These are phyloP conservation scores for Solenopsis fugax DNA, from an alignment of 1,140 invertebrate genomes.

Conservation along the genomic window DNA sequence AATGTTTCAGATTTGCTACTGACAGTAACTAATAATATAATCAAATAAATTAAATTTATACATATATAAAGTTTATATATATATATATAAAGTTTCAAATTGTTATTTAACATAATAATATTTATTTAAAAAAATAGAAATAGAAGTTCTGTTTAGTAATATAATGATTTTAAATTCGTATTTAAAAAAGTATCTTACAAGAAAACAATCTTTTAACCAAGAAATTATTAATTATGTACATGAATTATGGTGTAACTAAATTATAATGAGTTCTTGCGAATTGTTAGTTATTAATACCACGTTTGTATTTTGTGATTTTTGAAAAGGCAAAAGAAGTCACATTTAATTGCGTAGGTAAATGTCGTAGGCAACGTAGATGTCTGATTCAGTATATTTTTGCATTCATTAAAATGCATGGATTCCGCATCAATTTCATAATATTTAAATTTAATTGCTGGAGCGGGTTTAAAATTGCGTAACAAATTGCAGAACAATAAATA, in stretches of 20 bases:
- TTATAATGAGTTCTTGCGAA: background rate
- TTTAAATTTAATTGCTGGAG: slow-evolving; percentile 22
- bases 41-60: background rate
- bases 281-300: background rate
- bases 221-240: background rate
- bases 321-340: background rate
- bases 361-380: background rate
- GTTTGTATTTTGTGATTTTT: slow-evolving; percentile 38
- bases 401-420: slow-evolving; percentile 44
- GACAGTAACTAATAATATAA: background rate
- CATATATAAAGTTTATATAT: background rate
- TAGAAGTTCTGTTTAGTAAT: background rate
- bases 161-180: background rate
- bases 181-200: background rate
- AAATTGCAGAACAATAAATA: slow-evolving; percentile 36
- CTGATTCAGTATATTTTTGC: slow-evolving; percentile 14
- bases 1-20: background rate
- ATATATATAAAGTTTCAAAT: background rate
- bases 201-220: background rate
- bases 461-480: slow-evolving; percentile 31
- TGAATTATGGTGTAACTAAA: background rate
- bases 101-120: background rate
- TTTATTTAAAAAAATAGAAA: background rate
- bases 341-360: background rate
- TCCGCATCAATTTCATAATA: slow-evolving; percentile 49